phyloP scores from a whole-genome alignment of 2,113 vertebrate genomes.

The Azemiops feae region DNA sequence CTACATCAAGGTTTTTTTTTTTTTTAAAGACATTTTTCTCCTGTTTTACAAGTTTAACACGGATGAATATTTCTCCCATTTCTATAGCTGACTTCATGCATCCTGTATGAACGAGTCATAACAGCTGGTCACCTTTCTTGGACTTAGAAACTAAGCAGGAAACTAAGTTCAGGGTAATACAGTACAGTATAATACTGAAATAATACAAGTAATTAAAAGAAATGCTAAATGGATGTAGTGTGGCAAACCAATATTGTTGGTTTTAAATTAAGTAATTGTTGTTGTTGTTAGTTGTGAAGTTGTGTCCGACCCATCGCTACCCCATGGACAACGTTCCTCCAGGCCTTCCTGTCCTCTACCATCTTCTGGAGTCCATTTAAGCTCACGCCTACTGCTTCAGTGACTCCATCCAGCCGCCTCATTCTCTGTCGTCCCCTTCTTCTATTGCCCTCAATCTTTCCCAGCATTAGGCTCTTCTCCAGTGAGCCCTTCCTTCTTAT shows the following conservation, averaged over 20 bases:
- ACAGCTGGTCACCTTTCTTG: background rate
- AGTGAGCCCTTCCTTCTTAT: no score
- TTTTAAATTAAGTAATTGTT: background rate
- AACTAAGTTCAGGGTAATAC: background rate
- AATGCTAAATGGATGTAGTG: background rate
- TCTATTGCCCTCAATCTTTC: no score
- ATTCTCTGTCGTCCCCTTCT: no score
- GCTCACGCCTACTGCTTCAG: no score
- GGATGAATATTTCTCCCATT: background rate
- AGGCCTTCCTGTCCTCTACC: no score
- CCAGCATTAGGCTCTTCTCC: no score
- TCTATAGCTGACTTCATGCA: background rate
- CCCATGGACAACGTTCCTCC: no score
- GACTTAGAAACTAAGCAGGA: background rate
- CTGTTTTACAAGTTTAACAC: background rate
- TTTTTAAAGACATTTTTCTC: background rate
- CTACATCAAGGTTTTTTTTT: background rate
- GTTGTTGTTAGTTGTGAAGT: no score
- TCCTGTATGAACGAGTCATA: background rate
- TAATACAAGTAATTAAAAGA: background rate
- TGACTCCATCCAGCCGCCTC: no score
- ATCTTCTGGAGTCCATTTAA: no score
- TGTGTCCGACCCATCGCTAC: no score
- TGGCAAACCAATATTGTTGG: background rate
- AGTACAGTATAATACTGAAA: background rate